Conservation (phyloP, 2,888 invertebrate genomes). For the Rhamphomyia laevipes region DNA sequence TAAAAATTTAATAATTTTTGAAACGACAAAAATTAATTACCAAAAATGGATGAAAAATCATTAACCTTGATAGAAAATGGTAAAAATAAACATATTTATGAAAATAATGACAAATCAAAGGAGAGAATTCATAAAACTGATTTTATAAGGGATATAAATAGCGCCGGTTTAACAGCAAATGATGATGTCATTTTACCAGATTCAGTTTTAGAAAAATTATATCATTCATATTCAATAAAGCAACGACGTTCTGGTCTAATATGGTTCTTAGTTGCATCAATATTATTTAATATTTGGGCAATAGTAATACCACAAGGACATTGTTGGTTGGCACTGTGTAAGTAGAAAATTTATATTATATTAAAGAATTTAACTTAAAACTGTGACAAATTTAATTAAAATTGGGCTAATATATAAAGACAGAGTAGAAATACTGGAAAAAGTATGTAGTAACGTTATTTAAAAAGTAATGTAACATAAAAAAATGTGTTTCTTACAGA, state of each 20-base stretch:
- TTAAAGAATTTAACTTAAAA: background rate
- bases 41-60: background rate
- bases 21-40: too few species aligned
- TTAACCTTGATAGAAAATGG: background rate
- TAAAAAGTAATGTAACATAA: too few species aligned
- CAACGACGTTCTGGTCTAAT: slow-evolving; percentile 59
- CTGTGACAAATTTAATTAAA: background rate
- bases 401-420: too few species aligned
- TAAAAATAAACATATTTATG: background rate
- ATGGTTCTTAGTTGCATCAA: slow-evolving; percentile 53
- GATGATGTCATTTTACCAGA: slow-evolving; percentile 38
- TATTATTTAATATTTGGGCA: slow-evolving; percentile 54
- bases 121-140: background rate
- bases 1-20: too few species aligned
- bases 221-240: slow-evolving; percentile 58
- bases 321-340: slow-evolving; percentile 31
- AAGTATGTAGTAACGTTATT: too few species aligned
- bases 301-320: slow-evolving; percentile 44
- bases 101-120: background rate
- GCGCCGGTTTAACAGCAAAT: background rate
- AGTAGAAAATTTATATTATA: slow-evolving; percentile 13
- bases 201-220: slow-evolving; percentile 53
- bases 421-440: too few species aligned
- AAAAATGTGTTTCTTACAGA: too few species aligned
- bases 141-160: background rate